Percentiles rank a stretch among this genome's conserved stretches.
These are phyloP conservation scores for Gambelia wislizenii DNA, from an alignment of 2,797 vertebrate species.

Conservation along the genomic window DNA sequence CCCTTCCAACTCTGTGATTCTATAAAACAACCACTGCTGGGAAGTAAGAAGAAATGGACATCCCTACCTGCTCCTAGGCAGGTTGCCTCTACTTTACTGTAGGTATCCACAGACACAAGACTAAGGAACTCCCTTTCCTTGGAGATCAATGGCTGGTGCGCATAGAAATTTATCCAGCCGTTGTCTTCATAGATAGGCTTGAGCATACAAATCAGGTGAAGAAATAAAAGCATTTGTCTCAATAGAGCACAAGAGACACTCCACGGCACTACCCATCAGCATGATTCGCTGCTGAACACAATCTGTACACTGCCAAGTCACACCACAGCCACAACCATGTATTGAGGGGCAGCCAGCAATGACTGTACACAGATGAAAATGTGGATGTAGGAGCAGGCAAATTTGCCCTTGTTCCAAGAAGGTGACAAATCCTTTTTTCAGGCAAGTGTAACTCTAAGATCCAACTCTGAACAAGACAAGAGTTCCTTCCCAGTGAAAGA, in stretches of 20 bases:
- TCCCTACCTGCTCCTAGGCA: not conserved
- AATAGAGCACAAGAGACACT: not conserved
- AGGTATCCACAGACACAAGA: not conserved
- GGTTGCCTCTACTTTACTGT: too few relatives aligned
- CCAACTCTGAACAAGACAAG: not conserved
- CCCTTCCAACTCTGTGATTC: too few relatives aligned
- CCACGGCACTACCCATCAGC: not conserved
- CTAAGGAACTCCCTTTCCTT: not conserved
- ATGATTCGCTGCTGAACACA: too few relatives aligned
- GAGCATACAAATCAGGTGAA: not conserved
- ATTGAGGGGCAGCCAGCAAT: not conserved
- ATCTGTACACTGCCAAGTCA: not conserved
- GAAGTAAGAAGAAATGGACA: not conserved
- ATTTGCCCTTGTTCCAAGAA: not conserved
- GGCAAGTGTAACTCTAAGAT: not conserved
- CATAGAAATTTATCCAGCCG: not conserved
- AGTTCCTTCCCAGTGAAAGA: not conserved
- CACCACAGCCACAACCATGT: not conserved
- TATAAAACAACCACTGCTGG: not conserved
- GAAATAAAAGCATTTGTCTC: not conserved
- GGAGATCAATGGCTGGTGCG: not conserved
- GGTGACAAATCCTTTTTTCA: not conserved
- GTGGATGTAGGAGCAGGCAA: too few relatives aligned
- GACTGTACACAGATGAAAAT: not conserved
- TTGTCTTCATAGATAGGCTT: constrained; percentile 7